Base-by-base conservation (phyloP, 1,140 invertebrate genomes). In the Nasonia vitripennis region DNA sequence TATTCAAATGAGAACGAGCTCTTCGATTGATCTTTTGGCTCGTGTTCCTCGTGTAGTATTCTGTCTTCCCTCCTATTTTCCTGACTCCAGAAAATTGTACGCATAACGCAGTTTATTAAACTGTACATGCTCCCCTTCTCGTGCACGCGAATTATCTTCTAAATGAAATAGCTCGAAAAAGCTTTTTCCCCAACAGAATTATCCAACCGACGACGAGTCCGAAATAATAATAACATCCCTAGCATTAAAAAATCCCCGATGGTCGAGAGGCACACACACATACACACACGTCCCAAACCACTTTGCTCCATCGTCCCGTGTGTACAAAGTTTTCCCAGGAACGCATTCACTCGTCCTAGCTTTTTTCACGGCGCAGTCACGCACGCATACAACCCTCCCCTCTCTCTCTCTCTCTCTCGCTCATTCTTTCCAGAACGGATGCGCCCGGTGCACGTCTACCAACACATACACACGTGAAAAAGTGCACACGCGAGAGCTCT, bases 1-100 rank as follows among this genome's bases (percentile, higher is more conserved):
- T 85, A 85, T 85, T 85, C 78, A 81, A 81, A 85, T 85, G 78
- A 81, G 51, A 81, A 80, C 62, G 68, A 80, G 51, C 74, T 83
- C 62, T 74, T 78, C 62, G 82, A n/a, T 67, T 45, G 41, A 77
- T 71, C 4, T 11, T 70, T 20, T 62, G 20, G 2, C 41, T 71
- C 45, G n/a, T 68, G 2, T 68, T 51, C 12, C 34, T 68, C 20
- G 31, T 37, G 31, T 10, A 7, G 20, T 79, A 27, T 27, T 27
- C 27, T 27, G 27, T 80, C 20, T 23, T 14, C 7, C 48, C n/a
- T 2, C 6, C 37, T 51, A 27, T 45, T 45, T 37, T 9, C 9
- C 41, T 45, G 2, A 55, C 17, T 55, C 51, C 5, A 55, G 12
- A 55, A 55, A 55, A 55, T 55, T 55, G 51, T 20, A 17, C 55